Evolutionary conservation across 1,140 invertebrate species (phyloP), one percentile per base, ranked within the genome.

Genomic region (Polyergus mexicanus): DNA sequence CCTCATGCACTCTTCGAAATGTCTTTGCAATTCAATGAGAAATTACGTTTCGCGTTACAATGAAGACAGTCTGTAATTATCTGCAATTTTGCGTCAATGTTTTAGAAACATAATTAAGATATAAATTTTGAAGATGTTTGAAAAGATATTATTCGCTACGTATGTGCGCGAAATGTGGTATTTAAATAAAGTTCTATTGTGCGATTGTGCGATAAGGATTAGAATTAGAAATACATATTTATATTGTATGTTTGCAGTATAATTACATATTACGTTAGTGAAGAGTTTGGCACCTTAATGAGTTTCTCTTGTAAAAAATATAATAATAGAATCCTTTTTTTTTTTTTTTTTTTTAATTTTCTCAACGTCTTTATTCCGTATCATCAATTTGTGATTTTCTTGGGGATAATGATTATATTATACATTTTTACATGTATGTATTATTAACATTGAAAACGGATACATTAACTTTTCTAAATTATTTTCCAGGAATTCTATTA

Each of bases 21-120:
- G 58, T 41, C 54, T 81, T 88, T 69, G 86, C 35, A 81, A 78
- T 88, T 86, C 35, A 81, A 81, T 58, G 58, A 88, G 58, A 77
- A 63, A 76, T 71, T 44, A 84, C 47, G 56, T 28, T 63, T 28
- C 38, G 13, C 25, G 25, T 38, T 77, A 65, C 72, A 77, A 65
- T 54, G 72, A 66, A 77, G 71, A 76, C 22, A 62, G 41, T 38
- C 32, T 5, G 66, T 66, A 81, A 74, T 80, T 69, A 80, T 56
- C 65, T n/a, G 22, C 77, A 69, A 80, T 80, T 80, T 80, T 11
- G 77, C 65, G 65, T 51, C 63, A 54, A 80, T 80, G 63, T 80
- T 56, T 51, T 51, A 51, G 16, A 80, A 16, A 69, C 32, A 62
- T 84, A 84, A 74, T 84, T 84, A 74, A 56, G 80, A 75, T 75